Conservation (phyloP, 2,888 invertebrate genomes). For the Shargacucullia verbasci region DNA sequence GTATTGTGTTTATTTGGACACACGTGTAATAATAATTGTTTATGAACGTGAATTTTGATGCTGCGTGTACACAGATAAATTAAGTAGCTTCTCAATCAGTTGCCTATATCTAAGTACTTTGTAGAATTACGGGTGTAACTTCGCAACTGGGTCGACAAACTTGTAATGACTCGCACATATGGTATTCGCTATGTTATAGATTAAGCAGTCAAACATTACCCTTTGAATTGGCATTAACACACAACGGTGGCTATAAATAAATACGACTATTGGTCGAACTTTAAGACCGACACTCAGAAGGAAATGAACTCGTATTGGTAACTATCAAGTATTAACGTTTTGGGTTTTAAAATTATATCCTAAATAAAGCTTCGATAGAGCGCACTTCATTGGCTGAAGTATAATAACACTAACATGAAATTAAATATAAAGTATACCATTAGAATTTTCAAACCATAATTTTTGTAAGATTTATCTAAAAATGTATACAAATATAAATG, state of each 20-base stretch:
- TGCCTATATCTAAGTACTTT: constrained; percentile 24
- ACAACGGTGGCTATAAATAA: background rate
- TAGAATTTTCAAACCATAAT: constrained; percentile 5
- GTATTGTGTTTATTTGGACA: no score
- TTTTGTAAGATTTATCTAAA: constrained; percentile 1
- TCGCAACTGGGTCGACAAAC: constrained; percentile 37
- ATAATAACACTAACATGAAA: constrained; percentile 14
- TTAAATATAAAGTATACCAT: constrained; percentile 4
- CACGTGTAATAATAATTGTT: no score
- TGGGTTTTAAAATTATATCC: constrained; percentile 33
- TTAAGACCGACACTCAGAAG: constrained; percentile 29
- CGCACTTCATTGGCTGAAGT: constrained; percentile 30
- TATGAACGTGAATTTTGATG: background rate
- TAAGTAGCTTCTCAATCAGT: constrained; percentile 15
- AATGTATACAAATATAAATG: no score
- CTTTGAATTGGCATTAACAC: constrained; percentile 15
- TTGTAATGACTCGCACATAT: constrained; percentile 21
- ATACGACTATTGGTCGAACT: constrained; percentile 8
- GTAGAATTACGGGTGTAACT: constrained; percentile 13
- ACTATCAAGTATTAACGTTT: constrained; percentile 35
- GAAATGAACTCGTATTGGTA: constrained; percentile 46
- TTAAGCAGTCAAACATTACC: constrained; percentile 32
- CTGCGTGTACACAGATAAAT: background rate
- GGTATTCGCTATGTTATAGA: constrained; percentile 11
- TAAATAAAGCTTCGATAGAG: constrained; percentile 54